Percentiles rank a stretch among this genome's conserved stretches.
These are phyloP conservation scores for Erpobdella octoculata DNA, from an alignment of 2,888 invertebrate genomes.

Conservation along the genomic window DNA sequence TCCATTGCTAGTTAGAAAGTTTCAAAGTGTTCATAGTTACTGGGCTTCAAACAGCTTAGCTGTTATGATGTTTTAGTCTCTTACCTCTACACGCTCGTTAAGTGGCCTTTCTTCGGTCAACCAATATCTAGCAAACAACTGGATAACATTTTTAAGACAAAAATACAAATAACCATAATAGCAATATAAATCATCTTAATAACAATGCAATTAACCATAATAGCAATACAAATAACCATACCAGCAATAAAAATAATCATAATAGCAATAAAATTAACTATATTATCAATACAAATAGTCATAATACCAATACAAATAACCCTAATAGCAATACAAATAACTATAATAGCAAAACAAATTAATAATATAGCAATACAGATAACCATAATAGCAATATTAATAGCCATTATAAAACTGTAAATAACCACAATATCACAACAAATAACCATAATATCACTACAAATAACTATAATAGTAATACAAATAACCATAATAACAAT, in stretches of 20 bases:
- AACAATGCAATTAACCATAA: not conserved
- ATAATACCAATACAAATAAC: not conserved
- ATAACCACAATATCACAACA: not conserved
- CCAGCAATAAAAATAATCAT: not conserved
- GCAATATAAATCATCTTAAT: not conserved
- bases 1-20: too few species aligned
- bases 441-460: not conserved
- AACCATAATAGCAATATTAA: not conserved
- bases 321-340: not conserved
- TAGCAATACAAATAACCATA: not conserved
- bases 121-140: too few species aligned
- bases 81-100: too few species aligned
- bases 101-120: too few species aligned
- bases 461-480: not conserved
- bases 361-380: not conserved
- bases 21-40: too few species aligned
- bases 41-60: too few species aligned
- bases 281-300: not conserved
- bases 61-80: too few species aligned
- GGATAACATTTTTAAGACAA: too few species aligned
- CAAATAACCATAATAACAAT: not conserved
- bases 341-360: not conserved
- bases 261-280: not conserved
- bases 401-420: not conserved
- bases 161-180: not conserved